phyloP scores from a whole-genome alignment of 2,113 vertebrate genomes.

The Eonycteris spelaea region DNA sequence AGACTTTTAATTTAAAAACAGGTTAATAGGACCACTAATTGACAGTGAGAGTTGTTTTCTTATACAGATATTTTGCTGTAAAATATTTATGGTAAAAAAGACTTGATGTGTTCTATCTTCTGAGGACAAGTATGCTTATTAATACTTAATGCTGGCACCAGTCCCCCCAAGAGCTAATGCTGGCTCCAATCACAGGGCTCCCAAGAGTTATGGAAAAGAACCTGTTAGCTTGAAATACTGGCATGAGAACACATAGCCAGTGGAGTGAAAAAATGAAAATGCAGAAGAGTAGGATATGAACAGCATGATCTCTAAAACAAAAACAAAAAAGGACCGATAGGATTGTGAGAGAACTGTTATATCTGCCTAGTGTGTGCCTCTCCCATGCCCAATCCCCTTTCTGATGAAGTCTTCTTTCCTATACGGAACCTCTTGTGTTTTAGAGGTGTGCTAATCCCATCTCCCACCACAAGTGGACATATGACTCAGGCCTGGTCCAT shows the following conservation, averaged over 20 bases:
- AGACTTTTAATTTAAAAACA: slow-evolving; percentile 18
- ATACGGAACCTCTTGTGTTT: background rate
- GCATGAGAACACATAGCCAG: background rate
- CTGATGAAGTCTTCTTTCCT: background rate
- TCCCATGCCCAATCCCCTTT: background rate
- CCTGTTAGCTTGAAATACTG: background rate
- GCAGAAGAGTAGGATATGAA: background rate
- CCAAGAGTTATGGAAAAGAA: background rate
- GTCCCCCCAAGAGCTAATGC: background rate
- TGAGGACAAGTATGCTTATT: background rate
- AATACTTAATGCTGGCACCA: background rate
- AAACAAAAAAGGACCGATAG: background rate
- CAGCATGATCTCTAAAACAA: background rate
- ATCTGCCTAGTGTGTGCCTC: background rate
- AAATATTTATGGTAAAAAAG: background rate
- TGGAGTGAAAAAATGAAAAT: background rate
- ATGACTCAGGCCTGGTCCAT: background rate
- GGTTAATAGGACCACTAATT: background rate
- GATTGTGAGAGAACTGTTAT: background rate
- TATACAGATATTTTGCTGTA: background rate
- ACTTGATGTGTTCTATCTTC: background rate
- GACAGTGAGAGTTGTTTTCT: background rate
- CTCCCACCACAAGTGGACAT: background rate
- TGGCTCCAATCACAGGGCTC: background rate
- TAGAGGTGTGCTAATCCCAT: background rate